phyloP scores from a whole-genome alignment of 1,140 invertebrate genomes.

The Drosophila tsacasi region DNA sequence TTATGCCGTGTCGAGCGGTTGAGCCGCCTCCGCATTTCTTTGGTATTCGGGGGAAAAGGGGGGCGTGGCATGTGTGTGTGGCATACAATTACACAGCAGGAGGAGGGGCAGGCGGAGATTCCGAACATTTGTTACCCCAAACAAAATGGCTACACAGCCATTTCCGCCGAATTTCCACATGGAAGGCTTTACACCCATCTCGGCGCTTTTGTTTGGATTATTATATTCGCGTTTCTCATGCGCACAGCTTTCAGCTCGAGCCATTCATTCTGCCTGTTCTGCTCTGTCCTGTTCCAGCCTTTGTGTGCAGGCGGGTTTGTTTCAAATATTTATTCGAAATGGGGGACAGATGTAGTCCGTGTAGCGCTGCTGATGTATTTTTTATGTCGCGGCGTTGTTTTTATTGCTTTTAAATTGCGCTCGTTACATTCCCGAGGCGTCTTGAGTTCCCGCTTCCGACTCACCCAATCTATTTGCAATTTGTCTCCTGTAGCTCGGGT shows the following conservation, averaged over 20 bases:
- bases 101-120: constrained; percentile 20
- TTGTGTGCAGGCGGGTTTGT: constrained; percentile 39
- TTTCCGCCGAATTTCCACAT: constrained; percentile 73
- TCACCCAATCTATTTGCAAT: constrained; percentile 51
- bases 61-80: constrained; percentile 23
- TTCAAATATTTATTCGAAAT: constrained; percentile 76
- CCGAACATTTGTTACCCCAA: constrained; percentile 71
- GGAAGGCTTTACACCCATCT: constrained; percentile 52
- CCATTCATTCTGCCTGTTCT: constrained; percentile 32
- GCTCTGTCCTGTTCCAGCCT: not conserved
- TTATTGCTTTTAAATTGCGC: constrained; percentile 79
- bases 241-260: constrained; percentile 63
- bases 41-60: constrained; percentile 5
- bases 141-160: constrained; percentile 73
- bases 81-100: constrained; percentile 68
- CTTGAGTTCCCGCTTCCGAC: constrained; percentile 15
- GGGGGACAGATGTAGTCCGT: constrained; percentile 46
- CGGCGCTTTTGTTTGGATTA: constrained; percentile 69
- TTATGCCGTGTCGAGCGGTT: constrained; percentile 59
- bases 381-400: constrained; percentile 70
- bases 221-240: constrained; percentile 80
- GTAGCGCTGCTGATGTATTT: constrained; percentile 69
- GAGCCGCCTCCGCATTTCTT: constrained; percentile 30
- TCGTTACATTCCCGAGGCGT: constrained; percentile 54
- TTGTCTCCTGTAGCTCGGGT: constrained; percentile 31